Base-by-base conservation (phyloP, 64 coral and sea anemone species). In the Dendronephthya gigantea region DNA sequence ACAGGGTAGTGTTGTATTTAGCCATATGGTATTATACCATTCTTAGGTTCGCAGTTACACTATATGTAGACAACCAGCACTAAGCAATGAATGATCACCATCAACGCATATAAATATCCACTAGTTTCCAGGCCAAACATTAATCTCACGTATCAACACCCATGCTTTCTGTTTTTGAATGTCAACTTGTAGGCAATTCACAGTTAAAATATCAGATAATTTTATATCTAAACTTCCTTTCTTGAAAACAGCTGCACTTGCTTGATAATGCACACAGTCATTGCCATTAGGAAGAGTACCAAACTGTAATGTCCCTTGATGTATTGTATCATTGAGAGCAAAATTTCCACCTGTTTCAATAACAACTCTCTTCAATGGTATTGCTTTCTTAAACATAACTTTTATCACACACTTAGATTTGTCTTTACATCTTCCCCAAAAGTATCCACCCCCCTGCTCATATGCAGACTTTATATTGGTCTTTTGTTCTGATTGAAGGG, bases 361-460 rank as follows among this genome's bases (percentile, higher is more conserved):
- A 8, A 36, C 32, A 12, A 79, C 32, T 39, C 36, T 79, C 8
- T 2, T 8, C 2, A 79, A 34, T 15, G 32, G 8, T 79, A 39
- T 35, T 9, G 36, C 72, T 14, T 79, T 79, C 10, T 39, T 15
- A 79, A 79, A 79, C 9, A 33, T 34, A 29, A 79, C 32, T 12
- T 2, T 79, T 33, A 79, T 35, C 16, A 12, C 29, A 79, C 72
- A 79, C 0, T 62, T 13, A 16, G 72, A 79, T 36, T 79, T 39
- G 14, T 79, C 36, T 8, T 35, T 29, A 79, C 72, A 79, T 35
- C 30, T 36, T 34, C 72, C 72, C 30, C 72, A 39, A 86, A 90
- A 90, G 29, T 86, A 90, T n/a, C 83, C 89, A 36, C 84, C 75
- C 16, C 89, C 89, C 51, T 81, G 85, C 30, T 90, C 84, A 36